These are phyloP conservation scores for Eupithecia insigniata DNA, from an alignment of 2,888 invertebrate species.

Conservation along the genomic window DNA sequence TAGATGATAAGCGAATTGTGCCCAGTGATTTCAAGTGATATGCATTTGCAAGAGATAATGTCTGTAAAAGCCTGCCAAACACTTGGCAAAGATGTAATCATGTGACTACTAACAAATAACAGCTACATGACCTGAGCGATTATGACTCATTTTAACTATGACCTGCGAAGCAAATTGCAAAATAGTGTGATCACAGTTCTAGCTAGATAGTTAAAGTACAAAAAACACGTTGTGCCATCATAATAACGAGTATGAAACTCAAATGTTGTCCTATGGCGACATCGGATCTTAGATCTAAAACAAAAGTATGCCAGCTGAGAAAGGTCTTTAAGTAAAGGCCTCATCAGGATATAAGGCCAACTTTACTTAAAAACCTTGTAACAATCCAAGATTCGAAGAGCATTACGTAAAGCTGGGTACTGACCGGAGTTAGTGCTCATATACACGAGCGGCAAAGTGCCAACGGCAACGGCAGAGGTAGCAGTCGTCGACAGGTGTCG, in stretches of 20 bases:
- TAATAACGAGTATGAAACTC: neutral
- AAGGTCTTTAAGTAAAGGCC: too few relatives aligned
- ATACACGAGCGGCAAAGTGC: too few relatives aligned
- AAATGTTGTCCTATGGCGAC: neutral
- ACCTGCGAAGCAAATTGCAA: neutral
- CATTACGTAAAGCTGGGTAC: too few relatives aligned
- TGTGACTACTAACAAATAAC: neutral
- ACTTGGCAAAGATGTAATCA: neutral
- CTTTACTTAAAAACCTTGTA: too few relatives aligned
- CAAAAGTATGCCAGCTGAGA: neutral
- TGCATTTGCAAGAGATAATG: neutral
- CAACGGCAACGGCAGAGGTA: too few relatives aligned
- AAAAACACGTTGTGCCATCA: neutral
- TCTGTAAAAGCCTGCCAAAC: neutral
- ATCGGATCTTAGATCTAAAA: neutral
- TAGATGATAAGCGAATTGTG: constrained; percentile 1
- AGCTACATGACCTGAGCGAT: neutral
- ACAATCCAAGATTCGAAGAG: too few relatives aligned
- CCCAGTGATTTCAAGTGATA: neutral
- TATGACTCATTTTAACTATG: neutral
- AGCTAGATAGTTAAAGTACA: neutral
- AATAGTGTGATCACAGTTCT: neutral
- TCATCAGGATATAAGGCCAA: too few relatives aligned
- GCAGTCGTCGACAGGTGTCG: too few relatives aligned
- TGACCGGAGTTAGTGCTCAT: too few relatives aligned